Conservation (phyloP, 1,140 invertebrate species). For the Trichogramma pretiosum region DNA sequence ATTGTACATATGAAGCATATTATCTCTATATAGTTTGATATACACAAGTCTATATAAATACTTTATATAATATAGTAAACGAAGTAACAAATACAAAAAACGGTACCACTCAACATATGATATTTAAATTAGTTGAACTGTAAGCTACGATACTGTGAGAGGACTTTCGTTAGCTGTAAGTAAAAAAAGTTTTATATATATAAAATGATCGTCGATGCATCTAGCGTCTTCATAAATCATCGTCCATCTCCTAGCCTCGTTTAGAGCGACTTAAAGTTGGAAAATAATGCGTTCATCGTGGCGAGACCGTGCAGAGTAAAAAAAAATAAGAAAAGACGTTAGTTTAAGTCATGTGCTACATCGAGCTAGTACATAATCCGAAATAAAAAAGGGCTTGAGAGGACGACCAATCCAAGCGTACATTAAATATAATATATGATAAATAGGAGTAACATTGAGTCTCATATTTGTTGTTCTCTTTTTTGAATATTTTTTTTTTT, state of each 20-base stretch:
- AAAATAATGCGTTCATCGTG: slow-evolving; percentile 15
- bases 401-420: slow-evolving; percentile 21
- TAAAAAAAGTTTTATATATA: slow-evolving; percentile 43
- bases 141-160: slow-evolving; percentile 26
- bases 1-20: slow-evolving; percentile 40
- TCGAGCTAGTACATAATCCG: slow-evolving; percentile 17
- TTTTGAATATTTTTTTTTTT: slow-evolving; percentile 28
- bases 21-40: slow-evolving; percentile 42
- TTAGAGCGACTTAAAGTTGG: slow-evolving; percentile 16
- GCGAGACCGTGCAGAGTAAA: slow-evolving; percentile 17
- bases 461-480: slow-evolving; percentile 25
- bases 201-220: slow-evolving; percentile 42
- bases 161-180: slow-evolving; percentile 38
- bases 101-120: slow-evolving; percentile 38
- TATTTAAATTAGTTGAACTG: slow-evolving; percentile 26
- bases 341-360: slow-evolving; percentile 16
- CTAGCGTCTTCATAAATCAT: slow-evolving; percentile 29
- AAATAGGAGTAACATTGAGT: slow-evolving; percentile 21
- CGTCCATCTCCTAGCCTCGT: slow-evolving; percentile 26
- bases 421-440: slow-evolving; percentile 20
- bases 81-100: slow-evolving; percentile 26
- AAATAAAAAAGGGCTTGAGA: slow-evolving; percentile 6
- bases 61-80: slow-evolving; percentile 39
- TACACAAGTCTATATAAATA: slow-evolving; percentile 43
- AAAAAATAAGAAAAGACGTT: slow-evolving; percentile 17